A percentile compares a stretch with the other conserved stretches of the same genome.
phyloP scores from a whole-genome alignment of 1,140 invertebrate species.

The Leguminivora glycinivorella region DNA sequence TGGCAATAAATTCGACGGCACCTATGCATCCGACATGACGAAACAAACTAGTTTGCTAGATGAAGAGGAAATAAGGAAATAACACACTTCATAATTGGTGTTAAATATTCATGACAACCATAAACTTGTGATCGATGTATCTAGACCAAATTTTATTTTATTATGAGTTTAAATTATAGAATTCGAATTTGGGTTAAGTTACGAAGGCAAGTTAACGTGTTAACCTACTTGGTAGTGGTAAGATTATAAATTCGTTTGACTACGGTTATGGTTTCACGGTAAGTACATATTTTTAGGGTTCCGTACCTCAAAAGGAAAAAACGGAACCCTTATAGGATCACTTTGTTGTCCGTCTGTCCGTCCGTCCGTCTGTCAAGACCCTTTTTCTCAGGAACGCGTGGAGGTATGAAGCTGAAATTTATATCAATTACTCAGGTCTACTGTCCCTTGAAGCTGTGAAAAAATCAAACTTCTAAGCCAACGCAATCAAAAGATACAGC shows the following conservation, averaged over 20 bases:
- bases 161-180: background rate
- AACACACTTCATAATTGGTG: background rate
- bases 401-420: too few relatives aligned
- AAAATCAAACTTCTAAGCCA: too few relatives aligned
- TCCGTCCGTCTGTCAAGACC: too few relatives aligned
- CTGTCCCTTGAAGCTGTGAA: too few relatives aligned
- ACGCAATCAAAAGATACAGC: too few relatives aligned
- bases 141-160: background rate
- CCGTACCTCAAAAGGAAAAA: too few relatives aligned
- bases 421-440: too few relatives aligned
- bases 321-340: too few relatives aligned
- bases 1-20: background rate
- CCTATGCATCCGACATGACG: slow-evolving; percentile 2
- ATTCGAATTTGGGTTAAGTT: background rate
- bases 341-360: too few relatives aligned
- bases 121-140: background rate
- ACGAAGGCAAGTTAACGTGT: background rate
- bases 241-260: background rate
- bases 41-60: background rate
- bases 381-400: too few relatives aligned
- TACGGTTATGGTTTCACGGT: background rate
- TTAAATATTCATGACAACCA: slow-evolving; percentile 5
- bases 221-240: background rate
- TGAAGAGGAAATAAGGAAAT: slow-evolving; percentile 15
- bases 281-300: too few relatives aligned